Evolutionary conservation across 2,113 vertebrate species (phyloP).

Genomic region (Istiophorus platypterus): DNA sequence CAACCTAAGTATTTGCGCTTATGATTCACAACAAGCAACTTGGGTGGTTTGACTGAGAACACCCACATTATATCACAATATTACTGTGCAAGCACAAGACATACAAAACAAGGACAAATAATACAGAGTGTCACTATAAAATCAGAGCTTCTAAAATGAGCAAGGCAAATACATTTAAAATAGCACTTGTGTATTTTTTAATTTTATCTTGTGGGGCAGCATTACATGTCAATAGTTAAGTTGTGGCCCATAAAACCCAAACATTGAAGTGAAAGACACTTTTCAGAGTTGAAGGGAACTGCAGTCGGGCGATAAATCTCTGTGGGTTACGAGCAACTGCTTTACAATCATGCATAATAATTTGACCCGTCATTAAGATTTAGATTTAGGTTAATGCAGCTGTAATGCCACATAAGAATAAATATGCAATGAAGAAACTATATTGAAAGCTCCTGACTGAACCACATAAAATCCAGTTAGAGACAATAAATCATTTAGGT

Average conservation of each 20-base stretch:
- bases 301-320: not conserved
- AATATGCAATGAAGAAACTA: not conserved
- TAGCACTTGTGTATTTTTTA: not conserved
- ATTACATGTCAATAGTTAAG: not conserved
- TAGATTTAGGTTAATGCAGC: not conserved
- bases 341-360: not conserved
- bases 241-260: not conserved
- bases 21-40: conserved; percentile 1
- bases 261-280: not conserved
- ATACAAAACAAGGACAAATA: not conserved
- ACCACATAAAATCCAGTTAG: not conserved
- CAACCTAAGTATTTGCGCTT: not conserved
- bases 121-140: not conserved
- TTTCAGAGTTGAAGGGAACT: not conserved
- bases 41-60: not conserved
- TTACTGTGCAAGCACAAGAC: not conserved
- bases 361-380: not conserved
- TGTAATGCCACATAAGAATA: not conserved
- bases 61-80: not conserved
- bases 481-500: conserved; percentile 8
- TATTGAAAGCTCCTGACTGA: conserved; percentile 1
- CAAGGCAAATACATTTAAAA: not conserved
- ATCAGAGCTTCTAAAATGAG: not conserved
- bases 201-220: not conserved
- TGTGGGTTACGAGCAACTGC: not conserved